These are phyloP conservation scores for Xenus cinereus DNA, from an alignment of 2,113 vertebrate genomes.

Conservation along the genomic window DNA sequence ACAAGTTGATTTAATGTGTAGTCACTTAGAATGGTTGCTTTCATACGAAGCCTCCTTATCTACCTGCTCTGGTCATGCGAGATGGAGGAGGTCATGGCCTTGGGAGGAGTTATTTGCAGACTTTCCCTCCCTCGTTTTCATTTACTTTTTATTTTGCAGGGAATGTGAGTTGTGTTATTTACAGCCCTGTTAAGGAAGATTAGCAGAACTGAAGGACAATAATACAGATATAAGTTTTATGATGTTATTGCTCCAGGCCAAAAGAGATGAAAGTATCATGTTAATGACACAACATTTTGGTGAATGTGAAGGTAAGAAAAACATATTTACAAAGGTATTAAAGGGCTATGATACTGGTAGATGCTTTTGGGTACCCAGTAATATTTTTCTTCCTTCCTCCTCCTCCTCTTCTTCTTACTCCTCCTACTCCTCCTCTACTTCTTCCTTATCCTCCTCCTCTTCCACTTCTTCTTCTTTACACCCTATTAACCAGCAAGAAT, in stretches of 20 bases:
- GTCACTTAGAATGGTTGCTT: neutral
- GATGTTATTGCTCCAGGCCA: neutral
- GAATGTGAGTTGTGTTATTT: neutral
- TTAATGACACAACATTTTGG: neutral
- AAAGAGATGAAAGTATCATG: neutral
- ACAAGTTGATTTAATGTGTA: neutral
- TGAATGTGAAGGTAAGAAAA: neutral
- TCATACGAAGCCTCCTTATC: constrained; percentile 4
- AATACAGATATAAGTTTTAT: neutral
- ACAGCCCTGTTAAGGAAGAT: neutral
- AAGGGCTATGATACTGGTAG: neutral
- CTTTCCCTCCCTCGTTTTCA: neutral
- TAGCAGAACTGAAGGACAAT: neutral
- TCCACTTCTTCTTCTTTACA: neutral
- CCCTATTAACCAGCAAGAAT: neutral
- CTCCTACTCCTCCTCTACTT: neutral
- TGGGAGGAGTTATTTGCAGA: neutral
- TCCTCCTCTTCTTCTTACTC: neutral
- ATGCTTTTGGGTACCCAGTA: neutral
- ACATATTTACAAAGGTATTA: neutral
- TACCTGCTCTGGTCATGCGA: neutral
- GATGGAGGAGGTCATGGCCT: neutral
- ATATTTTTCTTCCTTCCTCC: neutral
- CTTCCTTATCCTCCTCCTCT: neutral
- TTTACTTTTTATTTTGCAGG: neutral